Evolutionary conservation across 2,113 vertebrate species (phyloP).

Genomic region (Atrichornis clamosus): DNA sequence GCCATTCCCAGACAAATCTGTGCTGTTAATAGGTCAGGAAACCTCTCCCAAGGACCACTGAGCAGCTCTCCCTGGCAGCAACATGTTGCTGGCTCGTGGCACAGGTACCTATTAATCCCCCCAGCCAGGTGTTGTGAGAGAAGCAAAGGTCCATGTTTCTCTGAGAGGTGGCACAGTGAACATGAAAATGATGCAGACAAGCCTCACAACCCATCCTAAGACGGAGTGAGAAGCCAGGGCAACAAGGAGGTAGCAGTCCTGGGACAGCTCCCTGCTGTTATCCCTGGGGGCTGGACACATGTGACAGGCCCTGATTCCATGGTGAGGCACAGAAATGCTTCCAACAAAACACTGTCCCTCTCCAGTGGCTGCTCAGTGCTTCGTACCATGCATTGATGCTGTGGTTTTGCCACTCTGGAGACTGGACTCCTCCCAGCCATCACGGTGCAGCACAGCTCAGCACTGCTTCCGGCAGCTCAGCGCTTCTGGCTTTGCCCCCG

Average conservation of each 20-base stretch:
- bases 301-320: background rate
- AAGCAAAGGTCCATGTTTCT: background rate
- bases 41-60: background rate
- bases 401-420: background rate
- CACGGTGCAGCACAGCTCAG: background rate
- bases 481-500: background rate
- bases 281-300: background rate
- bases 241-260: background rate
- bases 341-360: rapidly evolving
- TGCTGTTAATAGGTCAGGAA: background rate
- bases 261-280: background rate
- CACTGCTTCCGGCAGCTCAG: background rate
- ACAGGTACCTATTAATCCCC: background rate
- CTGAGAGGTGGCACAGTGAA: background rate
- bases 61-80: background rate
- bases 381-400: background rate
- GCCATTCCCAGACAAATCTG: background rate
- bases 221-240: background rate
- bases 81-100: too few relatives aligned
- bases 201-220: background rate
- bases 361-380: background rate
- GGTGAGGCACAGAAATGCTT: background rate
- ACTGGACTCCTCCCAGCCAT: background rate
- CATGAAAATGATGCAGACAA: rapidly evolving
- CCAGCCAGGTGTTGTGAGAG: background rate